Evolutionary conservation across 2,797 vertebrate species (phyloP).

Genomic region (Tarsius wallacei): DNA sequence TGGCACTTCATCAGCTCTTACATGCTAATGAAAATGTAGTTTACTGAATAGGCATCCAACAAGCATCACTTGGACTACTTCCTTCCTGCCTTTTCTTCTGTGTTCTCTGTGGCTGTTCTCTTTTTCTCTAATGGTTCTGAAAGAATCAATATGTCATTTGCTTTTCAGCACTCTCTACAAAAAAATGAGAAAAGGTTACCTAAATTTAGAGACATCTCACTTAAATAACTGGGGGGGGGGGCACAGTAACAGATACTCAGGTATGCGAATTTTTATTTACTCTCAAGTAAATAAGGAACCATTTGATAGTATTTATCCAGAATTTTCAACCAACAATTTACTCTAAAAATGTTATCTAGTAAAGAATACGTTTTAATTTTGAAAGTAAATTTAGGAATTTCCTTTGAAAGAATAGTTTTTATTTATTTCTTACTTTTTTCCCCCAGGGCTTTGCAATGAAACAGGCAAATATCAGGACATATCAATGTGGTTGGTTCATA

Average conservation of each 20-base stretch:
- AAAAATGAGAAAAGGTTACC: neutral
- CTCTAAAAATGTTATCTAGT: neutral
- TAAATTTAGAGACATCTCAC: slow-evolving; percentile 41
- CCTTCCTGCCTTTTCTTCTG: neutral
- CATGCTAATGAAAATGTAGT: neutral
- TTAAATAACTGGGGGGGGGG: neutral
- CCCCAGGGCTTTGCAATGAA: slow-evolving; percentile 14
- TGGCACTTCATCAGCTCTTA: neutral
- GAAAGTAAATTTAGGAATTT: slow-evolving; percentile 44
- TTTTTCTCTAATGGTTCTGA: neutral
- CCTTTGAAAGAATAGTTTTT: neutral
- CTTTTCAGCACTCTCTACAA: slow-evolving; percentile 23
- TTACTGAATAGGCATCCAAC: neutral
- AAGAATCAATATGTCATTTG: neutral
- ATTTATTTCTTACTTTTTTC: neutral
- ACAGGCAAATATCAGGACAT: neutral
- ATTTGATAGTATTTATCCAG: neutral
- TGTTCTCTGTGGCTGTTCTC: neutral
- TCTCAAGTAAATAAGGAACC: neutral
- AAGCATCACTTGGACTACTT: neutral
- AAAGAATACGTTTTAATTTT: slow-evolving; percentile 46
- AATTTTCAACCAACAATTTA: slow-evolving; percentile 17
- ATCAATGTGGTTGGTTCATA: neutral
- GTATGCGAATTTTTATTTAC: neutral
- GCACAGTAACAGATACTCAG: neutral